phyloP scores from a whole-genome alignment of 1,140 invertebrate genomes.

The Triops cancriformis region DNA sequence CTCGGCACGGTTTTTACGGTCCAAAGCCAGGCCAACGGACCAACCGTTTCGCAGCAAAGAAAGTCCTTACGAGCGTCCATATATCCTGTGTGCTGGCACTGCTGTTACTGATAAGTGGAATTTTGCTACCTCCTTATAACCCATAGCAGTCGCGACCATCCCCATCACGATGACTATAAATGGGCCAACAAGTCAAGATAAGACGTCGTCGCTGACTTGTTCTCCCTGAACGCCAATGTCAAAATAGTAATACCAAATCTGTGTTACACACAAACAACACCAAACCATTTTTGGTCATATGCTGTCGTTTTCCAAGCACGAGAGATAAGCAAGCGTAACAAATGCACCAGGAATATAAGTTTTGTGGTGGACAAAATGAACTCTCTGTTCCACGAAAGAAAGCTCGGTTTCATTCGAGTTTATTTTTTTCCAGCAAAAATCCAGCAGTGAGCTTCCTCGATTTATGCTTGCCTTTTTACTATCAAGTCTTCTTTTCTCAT shows the following conservation, averaged over 20 bases:
- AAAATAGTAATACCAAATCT: not conserved
- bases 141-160: conserved; percentile 12
- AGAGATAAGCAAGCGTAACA: not conserved
- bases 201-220: not conserved
- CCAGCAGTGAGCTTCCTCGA: too few relatives aligned
- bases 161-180: conserved; percentile 10
- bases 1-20: not conserved
- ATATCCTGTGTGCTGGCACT: not conserved
- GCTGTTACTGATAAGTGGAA: not conserved
- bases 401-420: too few relatives aligned
- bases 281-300: not conserved
- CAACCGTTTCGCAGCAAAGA: not conserved
- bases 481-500: too few relatives aligned
- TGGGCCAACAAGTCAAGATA: conserved; percentile 13
- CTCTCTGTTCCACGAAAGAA: too few relatives aligned
- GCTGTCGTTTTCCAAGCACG: not conserved
- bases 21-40: not conserved
- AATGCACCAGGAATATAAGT: too few relatives aligned
- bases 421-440: too few relatives aligned
- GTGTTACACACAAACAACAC: not conserved
- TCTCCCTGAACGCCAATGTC: not conserved
- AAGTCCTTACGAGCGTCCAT: not conserved
- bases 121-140: not conserved
- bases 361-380: too few relatives aligned
- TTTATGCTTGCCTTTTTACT: too few relatives aligned